Percentiles rank a stretch among this genome's conserved stretches.
Evolutionary conservation across 2,797 vertebrate species (phyloP).

Genomic region (Muscicapa striata): DNA sequence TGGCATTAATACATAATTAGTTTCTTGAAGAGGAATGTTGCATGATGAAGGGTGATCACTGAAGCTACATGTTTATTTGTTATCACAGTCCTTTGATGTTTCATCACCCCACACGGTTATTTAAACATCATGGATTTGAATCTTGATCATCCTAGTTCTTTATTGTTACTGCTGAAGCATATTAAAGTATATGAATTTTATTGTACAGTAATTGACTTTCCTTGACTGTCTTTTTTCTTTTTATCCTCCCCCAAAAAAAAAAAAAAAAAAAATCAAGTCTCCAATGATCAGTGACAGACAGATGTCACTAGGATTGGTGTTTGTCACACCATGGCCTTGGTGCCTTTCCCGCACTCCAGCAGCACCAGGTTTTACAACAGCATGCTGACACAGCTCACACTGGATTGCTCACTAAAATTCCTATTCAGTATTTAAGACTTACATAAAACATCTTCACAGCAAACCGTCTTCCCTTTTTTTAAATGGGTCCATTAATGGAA

Average conservation of each 20-base stretch:
- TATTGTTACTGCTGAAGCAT: background rate
- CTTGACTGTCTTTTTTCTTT: background rate
- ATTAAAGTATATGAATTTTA: background rate
- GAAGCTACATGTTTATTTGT: background rate
- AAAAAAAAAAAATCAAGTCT: background rate
- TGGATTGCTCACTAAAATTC: background rate
- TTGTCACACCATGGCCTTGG: background rate
- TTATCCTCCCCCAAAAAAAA: background rate
- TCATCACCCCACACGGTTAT: background rate
- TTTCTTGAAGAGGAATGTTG: background rate
- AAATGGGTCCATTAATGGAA: background rate
- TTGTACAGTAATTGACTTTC: background rate
- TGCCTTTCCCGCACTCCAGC: background rate
- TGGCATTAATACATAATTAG: background rate
- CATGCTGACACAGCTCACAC: background rate
- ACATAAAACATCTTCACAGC: background rate
- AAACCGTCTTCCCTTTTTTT: background rate
- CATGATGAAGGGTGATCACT: background rate
- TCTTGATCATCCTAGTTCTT: background rate
- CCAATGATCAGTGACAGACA: background rate
- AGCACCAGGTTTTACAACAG: background rate
- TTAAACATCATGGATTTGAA: background rate
- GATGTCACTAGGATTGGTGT: background rate
- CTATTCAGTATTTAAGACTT: background rate
- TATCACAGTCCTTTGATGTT: background rate